A percentile compares a stretch with the other conserved stretches of the same genome.
phyloP scores from a whole-genome alignment of 1,140 invertebrate genomes.

The Drosophila murphyi region DNA sequence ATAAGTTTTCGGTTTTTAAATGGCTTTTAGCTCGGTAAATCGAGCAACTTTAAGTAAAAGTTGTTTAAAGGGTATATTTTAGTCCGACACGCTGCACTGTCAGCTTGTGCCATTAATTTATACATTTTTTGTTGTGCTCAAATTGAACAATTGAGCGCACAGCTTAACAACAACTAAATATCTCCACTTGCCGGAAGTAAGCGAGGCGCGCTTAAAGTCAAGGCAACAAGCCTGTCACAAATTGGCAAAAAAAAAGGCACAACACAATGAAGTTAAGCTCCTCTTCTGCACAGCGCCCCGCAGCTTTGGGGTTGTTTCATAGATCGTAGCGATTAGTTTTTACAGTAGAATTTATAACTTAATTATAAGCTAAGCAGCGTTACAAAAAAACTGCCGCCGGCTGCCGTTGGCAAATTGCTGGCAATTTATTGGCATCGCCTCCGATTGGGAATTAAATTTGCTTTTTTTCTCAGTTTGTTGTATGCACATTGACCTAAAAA shows the following conservation, averaged over 20 bases:
- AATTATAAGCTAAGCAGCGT: constrained; percentile 75
- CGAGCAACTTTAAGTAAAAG: background rate
- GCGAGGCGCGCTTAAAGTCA: constrained; percentile 30
- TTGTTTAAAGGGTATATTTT: constrained; percentile 13
- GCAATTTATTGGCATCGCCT: constrained; percentile 50
- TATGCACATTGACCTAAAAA: constrained; percentile 67
- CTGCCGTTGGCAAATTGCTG: constrained; percentile 54
- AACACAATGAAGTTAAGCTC: constrained; percentile 9
- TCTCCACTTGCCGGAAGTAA: constrained; percentile 42
- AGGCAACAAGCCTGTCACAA: constrained; percentile 36
- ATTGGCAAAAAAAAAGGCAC: background rate
- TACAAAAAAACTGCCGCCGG: constrained; percentile 60
- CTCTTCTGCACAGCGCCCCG: background rate
- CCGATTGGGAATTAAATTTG: constrained; percentile 17
- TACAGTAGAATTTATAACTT: constrained; percentile 73
- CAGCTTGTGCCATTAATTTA: constrained; percentile 38
- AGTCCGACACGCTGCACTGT: background rate
- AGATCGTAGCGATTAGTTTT: constrained; percentile 62
- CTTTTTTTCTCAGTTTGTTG: constrained; percentile 10
- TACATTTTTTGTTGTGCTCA: constrained; percentile 23
- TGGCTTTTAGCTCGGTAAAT: background rate
- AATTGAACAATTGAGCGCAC: constrained; percentile 49
- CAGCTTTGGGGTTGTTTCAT: constrained; percentile 60
- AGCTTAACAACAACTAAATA: constrained; percentile 35
- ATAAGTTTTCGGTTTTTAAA: background rate